phyloP scores from a whole-genome alignment of 2,797 vertebrate species.

The Sebastes flavidus region DNA sequence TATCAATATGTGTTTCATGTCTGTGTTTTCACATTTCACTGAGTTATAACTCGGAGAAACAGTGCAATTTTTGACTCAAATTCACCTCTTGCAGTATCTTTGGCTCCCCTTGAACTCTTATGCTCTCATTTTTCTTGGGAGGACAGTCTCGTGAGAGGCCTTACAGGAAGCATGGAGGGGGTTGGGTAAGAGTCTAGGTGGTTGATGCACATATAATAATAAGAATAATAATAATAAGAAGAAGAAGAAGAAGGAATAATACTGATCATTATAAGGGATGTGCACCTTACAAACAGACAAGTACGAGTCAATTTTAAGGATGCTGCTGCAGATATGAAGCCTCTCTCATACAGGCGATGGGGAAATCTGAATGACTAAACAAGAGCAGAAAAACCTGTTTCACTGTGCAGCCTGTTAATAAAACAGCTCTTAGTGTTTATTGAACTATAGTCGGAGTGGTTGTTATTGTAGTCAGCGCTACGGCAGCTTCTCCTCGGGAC shows the following conservation, averaged over 20 bases:
- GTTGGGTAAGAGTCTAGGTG: too few species aligned
- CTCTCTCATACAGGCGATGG: neutral
- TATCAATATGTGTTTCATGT: neutral
- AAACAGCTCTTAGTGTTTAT: neutral
- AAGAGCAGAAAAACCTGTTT: neutral
- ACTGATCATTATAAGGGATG: neutral
- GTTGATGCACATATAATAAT: neutral
- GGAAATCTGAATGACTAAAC: neutral
- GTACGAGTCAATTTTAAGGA: neutral
- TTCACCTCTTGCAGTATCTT: neutral
- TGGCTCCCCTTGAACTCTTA: neutral
- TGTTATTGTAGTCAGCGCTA: neutral
- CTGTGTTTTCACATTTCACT: neutral
- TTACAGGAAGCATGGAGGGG: too few species aligned
- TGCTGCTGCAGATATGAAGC: neutral
- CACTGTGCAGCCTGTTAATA: neutral
- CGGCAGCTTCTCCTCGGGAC: conserved; percentile 12
- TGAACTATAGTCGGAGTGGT: neutral
- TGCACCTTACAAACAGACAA: neutral
- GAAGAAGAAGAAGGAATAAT: neutral
- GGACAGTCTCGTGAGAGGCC: too few species aligned
- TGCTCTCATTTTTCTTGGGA: neutral
- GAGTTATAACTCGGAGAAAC: neutral
- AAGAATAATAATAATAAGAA: fast-evolving
- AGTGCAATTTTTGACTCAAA: neutral